phyloP scores from a whole-genome alignment of 2,888 invertebrate species.

The Pristionchus fissidentatus region DNA sequence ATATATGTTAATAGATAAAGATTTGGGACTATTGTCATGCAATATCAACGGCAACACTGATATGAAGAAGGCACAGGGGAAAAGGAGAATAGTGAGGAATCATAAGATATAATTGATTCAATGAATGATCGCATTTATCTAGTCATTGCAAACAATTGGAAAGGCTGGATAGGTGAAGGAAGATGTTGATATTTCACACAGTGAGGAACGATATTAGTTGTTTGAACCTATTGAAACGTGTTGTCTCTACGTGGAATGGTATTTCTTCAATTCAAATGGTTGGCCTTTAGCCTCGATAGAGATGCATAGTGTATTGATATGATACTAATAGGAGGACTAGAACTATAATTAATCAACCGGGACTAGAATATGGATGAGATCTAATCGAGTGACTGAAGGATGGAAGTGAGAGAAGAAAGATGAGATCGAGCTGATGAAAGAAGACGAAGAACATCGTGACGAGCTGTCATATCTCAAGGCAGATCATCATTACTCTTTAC shows the following conservation, averaged over 20 bases:
- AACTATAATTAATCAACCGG: neutral
- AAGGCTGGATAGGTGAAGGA: neutral
- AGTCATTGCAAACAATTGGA: neutral
- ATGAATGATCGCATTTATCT: neutral
- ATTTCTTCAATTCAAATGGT: neutral
- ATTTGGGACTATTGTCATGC: conserved; percentile 24
- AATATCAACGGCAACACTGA: neutral
- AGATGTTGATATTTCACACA: conserved; percentile 27
- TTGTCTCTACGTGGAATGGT: conserved; percentile 7
- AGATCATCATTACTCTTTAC: neutral
- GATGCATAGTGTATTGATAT: conserved; percentile 24
- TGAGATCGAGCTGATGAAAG: conserved; percentile 88
- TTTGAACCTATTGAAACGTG: conserved; percentile 25
- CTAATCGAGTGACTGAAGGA: conserved; percentile 37
- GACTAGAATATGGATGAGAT: neutral
- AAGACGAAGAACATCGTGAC: conserved; percentile 89
- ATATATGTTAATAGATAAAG: conserved; percentile 37
- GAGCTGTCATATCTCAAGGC: conserved; percentile 92
- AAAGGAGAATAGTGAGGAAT: neutral
- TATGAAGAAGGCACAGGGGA: neutral
- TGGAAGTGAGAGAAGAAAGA: conserved; percentile 15
- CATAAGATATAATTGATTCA: neutral
- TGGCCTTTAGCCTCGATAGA: conserved; percentile 41
- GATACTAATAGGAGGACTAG: neutral
- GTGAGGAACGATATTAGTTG: conserved; percentile 12